Base-by-base conservation (phyloP, 37 sponge, comb jelly and placozoan species). In the Ephydatia muelleri region DNA sequence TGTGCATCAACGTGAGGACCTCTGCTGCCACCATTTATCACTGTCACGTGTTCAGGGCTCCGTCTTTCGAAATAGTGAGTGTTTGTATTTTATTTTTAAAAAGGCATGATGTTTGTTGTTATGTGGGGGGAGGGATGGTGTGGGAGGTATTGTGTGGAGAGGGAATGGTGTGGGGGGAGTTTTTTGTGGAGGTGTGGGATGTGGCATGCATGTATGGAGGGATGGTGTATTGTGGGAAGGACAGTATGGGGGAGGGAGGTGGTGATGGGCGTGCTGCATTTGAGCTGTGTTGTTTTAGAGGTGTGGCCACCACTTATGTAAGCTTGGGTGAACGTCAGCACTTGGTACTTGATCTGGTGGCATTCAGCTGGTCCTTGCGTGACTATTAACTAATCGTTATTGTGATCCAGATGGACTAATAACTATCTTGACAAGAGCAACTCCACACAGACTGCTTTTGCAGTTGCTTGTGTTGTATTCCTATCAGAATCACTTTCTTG, bases 21-120 rank as follows among this genome's bases (percentile, higher is more conserved):
- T 77, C 74, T 49, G 89, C 69, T 80, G 84, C 88, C 48, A 90
- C 84, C 0, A 77, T 72, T 69, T 92, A 92, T 65, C 89, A 88
- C 81, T 96, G 96, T 57, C 96, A 96, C 49, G 96, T 93, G 35
- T 95, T 95, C 77, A 43, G 49, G 21, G 82, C 82, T 67, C 85
- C 70, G 0, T 72, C 79, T 31, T 33, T 23, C 5, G 88, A 91
- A 72, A 73, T 75, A 29, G 92, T 89, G 49, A 80, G 93, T 83
- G 21, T 31, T 71, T 43, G n/a, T 32, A 30, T 11, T 34, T 25
- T 27, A 22, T 43, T 43, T 43, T n/a, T n/a, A n/a, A n/a, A 43
- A 43, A 43, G 47, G 47, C 47, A 33, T 8, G 30, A 73, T 39
- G 68, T 68, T 23, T 38, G n/a, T 19, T 14, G 23, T 49, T 32